phyloP scores from a whole-genome alignment of 1,140 invertebrate species.

The Calycopis cecrops region DNA sequence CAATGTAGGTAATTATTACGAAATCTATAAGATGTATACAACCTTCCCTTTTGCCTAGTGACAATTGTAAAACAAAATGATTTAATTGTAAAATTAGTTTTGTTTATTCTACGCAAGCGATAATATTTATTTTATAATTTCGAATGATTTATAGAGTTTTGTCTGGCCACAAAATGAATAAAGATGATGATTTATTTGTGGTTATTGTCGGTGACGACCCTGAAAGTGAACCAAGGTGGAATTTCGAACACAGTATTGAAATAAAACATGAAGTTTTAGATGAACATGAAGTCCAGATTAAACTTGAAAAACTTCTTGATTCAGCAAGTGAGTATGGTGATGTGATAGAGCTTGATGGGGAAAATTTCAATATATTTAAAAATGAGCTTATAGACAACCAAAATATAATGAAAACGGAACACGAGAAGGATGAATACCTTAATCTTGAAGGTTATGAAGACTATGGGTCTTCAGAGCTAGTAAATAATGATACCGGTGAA shows the following conservation, averaged over 20 bases:
- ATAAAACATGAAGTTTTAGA: constrained; percentile 36
- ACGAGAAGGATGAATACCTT: not conserved
- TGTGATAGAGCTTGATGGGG: constrained; percentile 4
- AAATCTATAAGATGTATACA: no score
- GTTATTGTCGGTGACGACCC: constrained; percentile 49
- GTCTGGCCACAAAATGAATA: constrained; percentile 30
- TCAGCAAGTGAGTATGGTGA: constrained; percentile 2
- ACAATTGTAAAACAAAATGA: no score
- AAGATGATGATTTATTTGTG: constrained; percentile 50
- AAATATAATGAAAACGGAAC: not conserved
- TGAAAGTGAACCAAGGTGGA: constrained; percentile 12
- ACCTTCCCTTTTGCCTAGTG: no score
- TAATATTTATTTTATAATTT: no score
- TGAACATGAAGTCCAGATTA: constrained; percentile 24
- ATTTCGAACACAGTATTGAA: constrained; percentile 8
- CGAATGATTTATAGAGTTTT: no score
- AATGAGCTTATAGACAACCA: not conserved
- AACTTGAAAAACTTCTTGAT: constrained; percentile 19
- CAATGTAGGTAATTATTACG: no score
- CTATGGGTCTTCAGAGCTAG: not conserved
- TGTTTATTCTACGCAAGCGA: no score
- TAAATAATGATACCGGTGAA: constrained; percentile 17
- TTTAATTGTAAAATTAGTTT: no score
- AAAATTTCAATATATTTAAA: constrained; percentile 15
- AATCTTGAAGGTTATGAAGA: not conserved